Evolutionary conservation across 2,113 vertebrate species (phyloP).

Genomic region (Datnioides undecimradiatus): DNA sequence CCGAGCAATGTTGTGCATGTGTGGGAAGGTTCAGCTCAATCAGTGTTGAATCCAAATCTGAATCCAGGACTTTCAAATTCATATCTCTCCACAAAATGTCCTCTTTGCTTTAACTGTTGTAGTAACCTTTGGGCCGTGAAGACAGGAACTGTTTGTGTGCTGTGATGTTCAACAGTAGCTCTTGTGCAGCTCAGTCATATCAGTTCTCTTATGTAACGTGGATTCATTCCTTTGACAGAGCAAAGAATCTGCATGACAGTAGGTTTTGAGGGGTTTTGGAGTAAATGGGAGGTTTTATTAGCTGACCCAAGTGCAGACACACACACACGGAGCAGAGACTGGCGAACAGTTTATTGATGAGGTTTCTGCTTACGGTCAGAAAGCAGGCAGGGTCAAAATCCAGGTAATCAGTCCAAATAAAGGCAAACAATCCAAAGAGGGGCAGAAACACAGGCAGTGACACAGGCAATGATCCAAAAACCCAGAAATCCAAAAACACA

Average conservation of each 20-base stretch:
- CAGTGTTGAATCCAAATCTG: not conserved
- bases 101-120: not conserved
- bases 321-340: no score
- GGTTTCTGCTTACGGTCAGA: no score
- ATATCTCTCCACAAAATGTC: not conserved
- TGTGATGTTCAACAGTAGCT: not conserved
- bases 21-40: not conserved
- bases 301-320: no score
- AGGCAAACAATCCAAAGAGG: no score
- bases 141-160: not conserved
- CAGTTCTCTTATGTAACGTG: constrained; percentile 14
- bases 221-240: constrained; percentile 20
- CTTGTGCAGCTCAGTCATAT: not conserved
- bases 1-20: not conserved
- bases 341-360: no score
- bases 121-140: not conserved
- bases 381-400: no score
- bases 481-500: no score
- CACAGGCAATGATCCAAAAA: no score
- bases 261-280: constrained; percentile 6
- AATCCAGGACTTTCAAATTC: not conserved
- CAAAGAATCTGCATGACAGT: constrained; percentile 20
- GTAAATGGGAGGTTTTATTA: not conserved
- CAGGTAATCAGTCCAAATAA: no score
- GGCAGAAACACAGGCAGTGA: no score